Evolutionary conservation across 2,888 invertebrate species (phyloP).

Genomic region (Mantis religiosa): DNA sequence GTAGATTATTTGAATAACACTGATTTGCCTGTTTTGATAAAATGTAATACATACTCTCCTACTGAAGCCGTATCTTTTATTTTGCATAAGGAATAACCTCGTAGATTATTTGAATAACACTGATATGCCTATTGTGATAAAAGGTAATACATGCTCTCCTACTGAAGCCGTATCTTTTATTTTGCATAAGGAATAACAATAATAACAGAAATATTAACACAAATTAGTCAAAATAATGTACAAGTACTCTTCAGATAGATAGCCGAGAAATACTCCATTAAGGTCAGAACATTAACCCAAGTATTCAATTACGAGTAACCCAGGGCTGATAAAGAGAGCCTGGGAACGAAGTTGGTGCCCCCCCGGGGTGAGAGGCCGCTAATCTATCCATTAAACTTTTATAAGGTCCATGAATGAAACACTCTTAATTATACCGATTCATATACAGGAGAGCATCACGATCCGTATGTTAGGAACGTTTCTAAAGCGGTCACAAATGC

Average conservation of each 20-base stretch:
- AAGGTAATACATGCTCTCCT: too few species aligned
- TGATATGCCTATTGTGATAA: too few species aligned
- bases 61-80: too few species aligned
- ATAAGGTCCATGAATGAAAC: neutral
- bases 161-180: too few species aligned
- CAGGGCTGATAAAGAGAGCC: neutral
- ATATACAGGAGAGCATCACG: neutral
- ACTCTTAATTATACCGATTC: neutral
- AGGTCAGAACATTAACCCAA: neutral
- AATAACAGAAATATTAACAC: too few species aligned
- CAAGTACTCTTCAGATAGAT: neutral
- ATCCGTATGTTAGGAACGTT: neutral
- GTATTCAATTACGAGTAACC: neutral
- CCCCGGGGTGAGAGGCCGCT: neutral
- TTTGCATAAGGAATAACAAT: too few species aligned
- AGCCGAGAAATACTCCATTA: neutral
- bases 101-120: too few species aligned
- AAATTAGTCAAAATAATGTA: neutral
- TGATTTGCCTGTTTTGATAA: too few species aligned
- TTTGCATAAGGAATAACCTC: too few species aligned
- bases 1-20: too few species aligned
- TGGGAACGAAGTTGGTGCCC: neutral
- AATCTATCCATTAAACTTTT: neutral
- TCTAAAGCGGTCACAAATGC: neutral
- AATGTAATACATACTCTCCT: too few species aligned